Percentiles rank a stretch among this genome's conserved stretches.
These are phyloP conservation scores for Caenorhabditis japonica DNA, from an alignment of 2,888 invertebrate genomes.

Conservation along the genomic window DNA sequence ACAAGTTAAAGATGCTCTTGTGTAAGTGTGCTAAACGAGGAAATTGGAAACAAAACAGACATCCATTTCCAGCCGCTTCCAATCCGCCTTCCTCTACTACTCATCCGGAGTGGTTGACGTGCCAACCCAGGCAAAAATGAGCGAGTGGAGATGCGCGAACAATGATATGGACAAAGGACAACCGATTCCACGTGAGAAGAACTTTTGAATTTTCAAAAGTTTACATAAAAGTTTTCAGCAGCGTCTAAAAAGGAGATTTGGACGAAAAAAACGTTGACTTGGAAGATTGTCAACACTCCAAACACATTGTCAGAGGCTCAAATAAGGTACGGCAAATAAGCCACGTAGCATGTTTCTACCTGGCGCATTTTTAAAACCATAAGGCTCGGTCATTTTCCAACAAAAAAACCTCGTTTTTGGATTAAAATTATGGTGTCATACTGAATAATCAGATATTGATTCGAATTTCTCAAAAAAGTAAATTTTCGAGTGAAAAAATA, in stretches of 20 bases:
- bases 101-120: slow-evolving; percentile 58
- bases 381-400: no score
- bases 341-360: no score
- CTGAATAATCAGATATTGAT: no score
- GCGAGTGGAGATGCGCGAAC: slow-evolving; percentile 59
- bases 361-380: no score
- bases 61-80: slow-evolving; percentile 51
- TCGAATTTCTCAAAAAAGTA: no score
- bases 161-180: slow-evolving; percentile 50
- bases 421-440: no score
- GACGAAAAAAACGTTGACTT: slow-evolving; percentile 61
- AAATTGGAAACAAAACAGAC: not conserved
- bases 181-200: slow-evolving; percentile 27
- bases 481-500: no score
- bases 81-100: slow-evolving; percentile 56
- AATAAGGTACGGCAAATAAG: slow-evolving; percentile 37
- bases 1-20: slow-evolving; percentile 48
- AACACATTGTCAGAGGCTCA: slow-evolving; percentile 41
- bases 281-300: slow-evolving; percentile 56
- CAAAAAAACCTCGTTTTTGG: no score
- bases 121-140: slow-evolving; percentile 59
- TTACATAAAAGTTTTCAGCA: slow-evolving; percentile 24
- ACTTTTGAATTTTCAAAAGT: no score
- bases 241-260: slow-evolving; percentile 59
- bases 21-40: slow-evolving; percentile 4